Percentiles rank a stretch among this genome's conserved stretches.
phyloP scores from a whole-genome alignment of 2,888 invertebrate species.

The Mimas tiliae region DNA sequence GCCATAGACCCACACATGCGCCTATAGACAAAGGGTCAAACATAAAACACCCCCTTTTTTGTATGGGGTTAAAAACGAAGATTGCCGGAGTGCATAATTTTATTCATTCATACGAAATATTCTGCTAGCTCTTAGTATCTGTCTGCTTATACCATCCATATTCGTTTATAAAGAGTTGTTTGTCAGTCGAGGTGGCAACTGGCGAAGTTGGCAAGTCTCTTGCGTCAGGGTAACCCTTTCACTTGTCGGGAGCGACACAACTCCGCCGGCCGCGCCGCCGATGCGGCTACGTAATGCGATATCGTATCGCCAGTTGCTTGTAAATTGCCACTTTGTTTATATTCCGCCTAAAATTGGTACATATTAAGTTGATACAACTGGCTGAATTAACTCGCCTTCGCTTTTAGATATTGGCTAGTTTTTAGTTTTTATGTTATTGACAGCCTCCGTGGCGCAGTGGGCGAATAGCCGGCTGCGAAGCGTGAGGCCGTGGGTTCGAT shows the following conservation, averaged over 20 bases:
- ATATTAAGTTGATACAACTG: conserved; percentile 2
- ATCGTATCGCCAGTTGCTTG: conserved; percentile 25
- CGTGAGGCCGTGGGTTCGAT: too few species aligned
- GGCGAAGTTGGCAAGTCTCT: conserved; percentile 24
- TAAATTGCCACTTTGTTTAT: conserved; percentile 18
- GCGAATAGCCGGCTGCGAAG: too few species aligned
- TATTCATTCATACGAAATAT: too few species aligned
- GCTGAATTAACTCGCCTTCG: neutral
- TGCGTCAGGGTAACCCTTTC: conserved; percentile 29
- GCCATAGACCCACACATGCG: too few species aligned
- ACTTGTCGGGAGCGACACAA: conserved; percentile 26
- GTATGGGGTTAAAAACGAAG: too few species aligned
- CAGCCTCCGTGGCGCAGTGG: too few species aligned
- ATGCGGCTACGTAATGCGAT: conserved; percentile 23
- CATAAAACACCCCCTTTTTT: too few species aligned
- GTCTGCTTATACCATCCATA: neutral
- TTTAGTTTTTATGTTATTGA: neutral
- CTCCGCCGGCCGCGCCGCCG: conserved; percentile 13
- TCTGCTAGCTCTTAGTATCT: neutral
- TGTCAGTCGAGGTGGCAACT: conserved; percentile 21
- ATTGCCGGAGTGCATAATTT: too few species aligned
- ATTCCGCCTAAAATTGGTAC: conserved; percentile 14
- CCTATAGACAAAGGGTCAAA: too few species aligned
- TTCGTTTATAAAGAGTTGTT: conserved; percentile 15
- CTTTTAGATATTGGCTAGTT: neutral